Base-by-base conservation (phyloP, 2,888 invertebrate species). In the Lucinisca nassula region DNA sequence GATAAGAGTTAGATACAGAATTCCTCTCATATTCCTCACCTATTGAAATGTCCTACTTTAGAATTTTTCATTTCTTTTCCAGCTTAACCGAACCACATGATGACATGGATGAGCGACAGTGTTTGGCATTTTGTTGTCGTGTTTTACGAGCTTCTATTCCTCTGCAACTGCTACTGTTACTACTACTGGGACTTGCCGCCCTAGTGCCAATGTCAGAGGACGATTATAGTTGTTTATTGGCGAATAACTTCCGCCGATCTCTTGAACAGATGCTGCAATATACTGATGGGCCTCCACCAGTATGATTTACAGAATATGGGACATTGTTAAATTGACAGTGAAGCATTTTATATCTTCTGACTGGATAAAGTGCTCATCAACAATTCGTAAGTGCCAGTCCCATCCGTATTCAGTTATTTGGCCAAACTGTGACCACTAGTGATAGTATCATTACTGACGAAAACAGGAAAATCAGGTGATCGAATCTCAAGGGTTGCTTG, bases 251-350 rank as follows among this genome's bases (percentile, higher is more conserved):
- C 94, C 98, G 98, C 30, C 97, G 98, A 92, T 98, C 98, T 93
- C 97, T 99, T 82, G 98, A 98, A 92, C 99, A 99, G 61, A 98
- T 98, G 96, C 97, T 99, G 92, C 97, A 98, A 85, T 99, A 99
- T 97, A 98, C 98, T 32, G 98, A 99, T 96, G 99, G 99, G 90
- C 98, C 99, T 75, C 99, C 99, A 84, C 99, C 99, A 79, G 97
- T 98, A 87, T 99, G 98, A 96, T 4, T n/a, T n/a, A n/a, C n/a
- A n/a, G n/a, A n/a, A n/a, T n/a, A n/a, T n/a, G n/a, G n/a, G n/a
- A n/a, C n/a, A n/a, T n/a, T n/a, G n/a, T n/a, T n/a, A n/a, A n/a
- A n/a, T n/a, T n/a, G n/a, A n/a, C n/a, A n/a, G n/a, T n/a, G n/a
- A n/a, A n/a, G n/a, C n/a, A n/a, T n/a, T n/a, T n/a, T n/a, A n/a